Conservation (phyloP, 2,113 vertebrate species). For the Caracal caracal region DNA sequence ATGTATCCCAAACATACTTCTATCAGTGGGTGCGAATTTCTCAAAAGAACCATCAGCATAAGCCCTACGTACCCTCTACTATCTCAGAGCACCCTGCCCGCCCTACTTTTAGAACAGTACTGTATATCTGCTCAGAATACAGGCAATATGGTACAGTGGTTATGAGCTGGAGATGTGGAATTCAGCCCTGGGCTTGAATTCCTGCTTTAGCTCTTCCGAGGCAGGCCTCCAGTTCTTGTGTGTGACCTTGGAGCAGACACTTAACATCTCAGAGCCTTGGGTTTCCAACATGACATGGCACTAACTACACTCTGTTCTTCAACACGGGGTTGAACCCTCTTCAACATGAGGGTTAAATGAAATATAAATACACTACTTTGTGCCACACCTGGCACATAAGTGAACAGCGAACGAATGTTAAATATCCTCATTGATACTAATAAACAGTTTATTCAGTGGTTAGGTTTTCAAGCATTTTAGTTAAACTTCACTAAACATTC, state of each 20-base stretch:
- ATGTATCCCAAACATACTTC: neutral
- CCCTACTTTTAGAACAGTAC: neutral
- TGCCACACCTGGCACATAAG: neutral
- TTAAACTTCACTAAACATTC: conserved; percentile 8
- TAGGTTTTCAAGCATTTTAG: conserved; percentile 33
- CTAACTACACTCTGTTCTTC: conserved; percentile 9
- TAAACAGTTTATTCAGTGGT: neutral
- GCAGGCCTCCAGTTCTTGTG: neutral
- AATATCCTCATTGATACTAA: conserved; percentile 42
- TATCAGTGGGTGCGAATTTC: neutral
- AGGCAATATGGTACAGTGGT: neutral
- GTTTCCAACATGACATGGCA: neutral
- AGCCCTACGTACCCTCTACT: fast-evolving
- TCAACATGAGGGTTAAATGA: neutral
- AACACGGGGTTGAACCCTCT: too few relatives aligned
- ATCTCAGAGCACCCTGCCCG: neutral
- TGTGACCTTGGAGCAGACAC: neutral
- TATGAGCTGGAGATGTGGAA: neutral
- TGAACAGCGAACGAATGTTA: neutral
- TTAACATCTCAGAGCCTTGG: neutral
- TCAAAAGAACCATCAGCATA: neutral
- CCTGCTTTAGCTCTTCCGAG: neutral
- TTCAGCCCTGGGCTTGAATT: neutral
- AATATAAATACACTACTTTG: neutral
- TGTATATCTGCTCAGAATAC: neutral